These are phyloP conservation scores for Montipora efflorescens DNA, from an alignment of 64 coral and sea anemone species.

Conservation along the genomic window DNA sequence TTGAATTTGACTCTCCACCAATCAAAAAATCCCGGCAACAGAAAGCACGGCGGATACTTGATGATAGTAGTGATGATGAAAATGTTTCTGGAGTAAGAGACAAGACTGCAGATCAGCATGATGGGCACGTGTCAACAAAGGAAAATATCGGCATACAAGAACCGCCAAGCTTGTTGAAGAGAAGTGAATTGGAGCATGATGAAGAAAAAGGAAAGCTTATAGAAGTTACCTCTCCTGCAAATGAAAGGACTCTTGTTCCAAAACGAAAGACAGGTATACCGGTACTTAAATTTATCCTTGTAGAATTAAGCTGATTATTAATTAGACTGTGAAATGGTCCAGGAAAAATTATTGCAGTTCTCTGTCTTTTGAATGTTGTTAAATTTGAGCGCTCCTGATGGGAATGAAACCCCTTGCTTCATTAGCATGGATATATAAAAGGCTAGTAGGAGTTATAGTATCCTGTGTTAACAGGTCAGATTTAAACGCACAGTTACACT, in stretches of 20 bases:
- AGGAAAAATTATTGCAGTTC: too few species aligned
- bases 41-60: constrained; percentile 49
- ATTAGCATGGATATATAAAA: too few species aligned
- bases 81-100: background rate
- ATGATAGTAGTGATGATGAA: constrained; percentile 75
- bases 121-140: background rate
- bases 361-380: too few species aligned
- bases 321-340: too few species aligned
- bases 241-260: constrained; percentile 15
- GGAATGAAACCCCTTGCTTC: too few species aligned
- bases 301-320: too few species aligned
- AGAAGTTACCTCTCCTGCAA: constrained; percentile 9
- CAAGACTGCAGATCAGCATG: background rate
- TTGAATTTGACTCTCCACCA: constrained; percentile 51
- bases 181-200: background rate
- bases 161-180: background rate
- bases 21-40: constrained; percentile 61
- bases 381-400: too few species aligned
- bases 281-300: background rate
- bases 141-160: background rate
- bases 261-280: constrained; percentile 33
- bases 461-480: too few species aligned
- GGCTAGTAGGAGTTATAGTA: too few species aligned
- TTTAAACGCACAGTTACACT: too few species aligned
- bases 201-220: background rate